Evolutionary conservation across 2,888 invertebrate species (phyloP), one percentile per base, ranked within the genome.

Genomic region (Xanthia icteritia): DNA sequence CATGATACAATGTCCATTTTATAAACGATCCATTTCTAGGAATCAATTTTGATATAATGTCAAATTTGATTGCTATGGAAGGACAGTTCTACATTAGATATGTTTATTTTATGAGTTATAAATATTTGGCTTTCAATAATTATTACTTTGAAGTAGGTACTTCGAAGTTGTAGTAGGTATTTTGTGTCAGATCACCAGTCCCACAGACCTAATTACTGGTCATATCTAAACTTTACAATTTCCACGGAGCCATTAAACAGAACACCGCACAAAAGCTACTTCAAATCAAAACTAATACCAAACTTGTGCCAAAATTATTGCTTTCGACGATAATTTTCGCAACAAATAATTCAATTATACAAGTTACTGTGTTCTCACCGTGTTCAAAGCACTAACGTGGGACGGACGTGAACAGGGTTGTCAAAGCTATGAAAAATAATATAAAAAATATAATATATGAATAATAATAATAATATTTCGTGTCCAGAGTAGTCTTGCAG

Each of bases 341-440:
- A 36, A 70, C 72, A 73, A 73, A 81, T 76, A 83, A 85, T 85
- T 63, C 36, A 17, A 60, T 79, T 51, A 72, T n/a, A 48, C 68
- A 68, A 84, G 75, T 81, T 83, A 76, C 81, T 8, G 42, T 60
- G 66, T 83, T 76, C 66, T 73, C 20, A 2, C 65, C 9, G 39
- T 42, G 39, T 42, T 27, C 48, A 17, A 36, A 76, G 69, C 64
- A 85, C 36, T 70, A 48, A 5, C 48, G 64, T 65, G 1, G 45
- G 15, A 6, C 17, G n/a, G 36, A 67, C 48, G 27, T 0, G 9
- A 0, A 20, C 13, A 83, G 85, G 83, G 83, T 56, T 76, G 85
- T 39, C 76, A 27, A 58, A n/a, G 20, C 2, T 23, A 1, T n/a
- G n/a, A n/a, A n/a, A n/a, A n/a, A n/a, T n/a, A n/a, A n/a, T n/a